Percentiles rank a stretch among this genome's conserved stretches.
Conservation (phyloP, 2,797 vertebrate species). For the Odontamblyopus lacepedii region DNA sequence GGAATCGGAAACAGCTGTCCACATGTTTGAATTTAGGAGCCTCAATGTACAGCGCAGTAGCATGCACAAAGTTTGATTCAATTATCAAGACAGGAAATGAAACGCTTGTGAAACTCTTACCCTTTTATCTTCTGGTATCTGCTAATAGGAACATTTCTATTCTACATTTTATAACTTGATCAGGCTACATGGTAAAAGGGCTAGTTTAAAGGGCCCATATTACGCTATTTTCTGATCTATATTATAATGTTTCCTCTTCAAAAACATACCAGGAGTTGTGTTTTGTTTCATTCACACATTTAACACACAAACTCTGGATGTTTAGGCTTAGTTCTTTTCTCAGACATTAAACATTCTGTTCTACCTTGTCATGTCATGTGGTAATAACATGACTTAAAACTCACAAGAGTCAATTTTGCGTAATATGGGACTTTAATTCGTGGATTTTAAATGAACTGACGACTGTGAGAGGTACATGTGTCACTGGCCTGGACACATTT, state of each 20-base stretch:
- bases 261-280: no score
- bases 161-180: neutral
- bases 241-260: no score
- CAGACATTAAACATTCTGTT: no score
- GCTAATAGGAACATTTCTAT: neutral
- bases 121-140: neutral
- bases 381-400: no score
- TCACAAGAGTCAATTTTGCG: no score
- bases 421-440: no score
- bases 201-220: neutral
- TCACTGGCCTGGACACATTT: conserved; percentile 57
- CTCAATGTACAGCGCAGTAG: conserved; percentile 10
- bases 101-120: conserved; percentile 26
- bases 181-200: neutral
- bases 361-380: no score
- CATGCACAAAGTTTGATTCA: conserved; percentile 24
- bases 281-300: no score
- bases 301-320: no score
- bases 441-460: neutral
- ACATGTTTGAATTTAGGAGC: conserved; percentile 33
- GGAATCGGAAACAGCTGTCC: conserved; percentile 14
- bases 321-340: no score
- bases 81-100: conserved; percentile 42
- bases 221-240: no score
- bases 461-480: neutral